phyloP scores from a whole-genome alignment of 2,113 vertebrate genomes.

The Cairina moschata region DNA sequence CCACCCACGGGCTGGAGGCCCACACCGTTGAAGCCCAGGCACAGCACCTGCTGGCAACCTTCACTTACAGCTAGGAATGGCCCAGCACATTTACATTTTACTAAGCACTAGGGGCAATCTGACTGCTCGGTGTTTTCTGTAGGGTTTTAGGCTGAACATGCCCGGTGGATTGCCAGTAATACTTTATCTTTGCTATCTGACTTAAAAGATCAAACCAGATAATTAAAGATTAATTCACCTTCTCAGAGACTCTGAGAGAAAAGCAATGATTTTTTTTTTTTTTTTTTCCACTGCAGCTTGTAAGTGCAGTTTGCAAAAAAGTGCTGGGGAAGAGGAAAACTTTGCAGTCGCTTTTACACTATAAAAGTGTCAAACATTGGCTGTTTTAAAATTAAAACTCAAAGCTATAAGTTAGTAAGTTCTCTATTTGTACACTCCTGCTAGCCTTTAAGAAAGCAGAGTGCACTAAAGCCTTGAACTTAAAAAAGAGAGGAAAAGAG shows the following conservation, averaged over 20 bases:
- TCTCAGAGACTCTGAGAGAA: not conserved
- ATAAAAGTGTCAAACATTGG: not conserved
- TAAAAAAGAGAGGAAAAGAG: not conserved
- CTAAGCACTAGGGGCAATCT: not conserved
- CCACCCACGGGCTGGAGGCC: not conserved
- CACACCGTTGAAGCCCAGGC: not conserved
- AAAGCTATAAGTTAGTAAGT: slow-evolving; percentile 20
- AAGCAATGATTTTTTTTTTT: not conserved
- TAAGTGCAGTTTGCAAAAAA: not conserved
- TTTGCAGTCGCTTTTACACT: not conserved
- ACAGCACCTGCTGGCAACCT: not conserved
- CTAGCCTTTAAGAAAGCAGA: slow-evolving; percentile 75
- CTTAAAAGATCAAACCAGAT: not conserved
- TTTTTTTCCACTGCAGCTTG: not conserved
- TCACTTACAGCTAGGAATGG: not conserved
- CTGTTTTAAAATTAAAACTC: not conserved
- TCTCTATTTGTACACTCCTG: slow-evolving; percentile 60
- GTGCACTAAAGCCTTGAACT: not conserved
- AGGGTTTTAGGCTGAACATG: not conserved
- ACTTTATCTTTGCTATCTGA: not conserved
- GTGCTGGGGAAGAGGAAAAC: not conserved
- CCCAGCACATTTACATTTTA: not conserved
- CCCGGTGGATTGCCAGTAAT: not conserved
- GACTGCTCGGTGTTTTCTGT: not conserved
- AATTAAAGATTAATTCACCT: not conserved